Evolutionary conservation across 2,113 vertebrate genomes (phyloP).

Genomic region (Poicephalus gulielmi): DNA sequence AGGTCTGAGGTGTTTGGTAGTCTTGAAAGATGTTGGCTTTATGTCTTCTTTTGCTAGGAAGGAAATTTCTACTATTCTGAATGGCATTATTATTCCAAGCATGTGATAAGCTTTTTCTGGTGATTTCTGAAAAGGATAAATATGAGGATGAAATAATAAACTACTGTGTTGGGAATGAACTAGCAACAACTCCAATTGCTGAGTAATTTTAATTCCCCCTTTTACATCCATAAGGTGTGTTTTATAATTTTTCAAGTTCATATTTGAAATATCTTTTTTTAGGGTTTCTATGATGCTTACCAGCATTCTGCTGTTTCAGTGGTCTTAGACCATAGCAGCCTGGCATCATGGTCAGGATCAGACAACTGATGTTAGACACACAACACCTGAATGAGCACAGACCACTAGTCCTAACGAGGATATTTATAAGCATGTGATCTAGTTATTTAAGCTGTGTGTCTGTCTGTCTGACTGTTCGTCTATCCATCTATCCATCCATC

Average conservation of each 20-base stretch:
- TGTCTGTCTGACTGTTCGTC: background rate
- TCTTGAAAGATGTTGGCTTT: background rate
- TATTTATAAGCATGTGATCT: background rate
- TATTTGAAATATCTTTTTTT: background rate
- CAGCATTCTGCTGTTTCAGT: background rate
- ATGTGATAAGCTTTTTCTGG: background rate
- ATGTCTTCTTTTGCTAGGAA: background rate
- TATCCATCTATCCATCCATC: too few relatives aligned
- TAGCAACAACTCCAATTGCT: background rate
- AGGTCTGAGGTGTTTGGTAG: background rate
- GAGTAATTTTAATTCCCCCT: background rate
- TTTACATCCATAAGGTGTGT: background rate
- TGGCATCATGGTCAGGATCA: background rate
- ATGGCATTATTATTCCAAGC: background rate
- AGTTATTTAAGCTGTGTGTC: background rate
- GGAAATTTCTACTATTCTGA: background rate
- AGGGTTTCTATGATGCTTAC: background rate
- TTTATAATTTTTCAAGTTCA: background rate
- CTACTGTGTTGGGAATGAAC: background rate
- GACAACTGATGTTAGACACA: rapidly evolving
- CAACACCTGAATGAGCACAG: background rate
- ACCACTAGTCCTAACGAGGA: background rate
- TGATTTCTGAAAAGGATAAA: background rate
- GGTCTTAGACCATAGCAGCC: background rate
- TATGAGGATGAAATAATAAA: background rate